Evolutionary conservation across 2,113 vertebrate species (phyloP).

Genomic region (Xyrauchen texanus): DNA sequence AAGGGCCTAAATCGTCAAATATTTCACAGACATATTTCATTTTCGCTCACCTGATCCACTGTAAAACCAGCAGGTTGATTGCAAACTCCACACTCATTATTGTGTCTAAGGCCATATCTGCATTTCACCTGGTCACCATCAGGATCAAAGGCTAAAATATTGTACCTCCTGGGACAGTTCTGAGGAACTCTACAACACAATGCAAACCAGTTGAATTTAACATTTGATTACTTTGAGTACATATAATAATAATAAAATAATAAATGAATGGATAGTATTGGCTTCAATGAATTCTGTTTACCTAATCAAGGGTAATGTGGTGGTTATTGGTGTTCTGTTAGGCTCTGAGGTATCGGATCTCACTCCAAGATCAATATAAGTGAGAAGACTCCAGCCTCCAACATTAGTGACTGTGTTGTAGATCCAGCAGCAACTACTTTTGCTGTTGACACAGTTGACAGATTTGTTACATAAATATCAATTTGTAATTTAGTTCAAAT

Average conservation of each 20-base stretch:
- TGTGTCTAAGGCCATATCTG: conserved; percentile 51
- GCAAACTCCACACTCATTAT: conserved; percentile 53
- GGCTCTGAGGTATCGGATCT: conserved; percentile 70
- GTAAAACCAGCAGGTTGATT: conserved; percentile 52
- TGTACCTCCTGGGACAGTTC: conserved; percentile 69
- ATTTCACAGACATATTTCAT: no score
- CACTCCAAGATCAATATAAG: conserved; percentile 67
- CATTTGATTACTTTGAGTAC: neutral
- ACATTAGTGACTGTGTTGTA: neutral
- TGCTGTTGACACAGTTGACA: conserved; percentile 26
- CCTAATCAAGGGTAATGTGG: conserved; percentile 67
- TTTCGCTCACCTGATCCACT: conserved; percentile 60
- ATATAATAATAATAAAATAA: no score
- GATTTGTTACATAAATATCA: neutral
- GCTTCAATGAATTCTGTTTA: conserved; percentile 35
- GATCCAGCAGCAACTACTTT: conserved; percentile 42
- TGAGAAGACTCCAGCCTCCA: conserved; percentile 43
- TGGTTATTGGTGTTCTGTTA: conserved; percentile 65
- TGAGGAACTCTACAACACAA: conserved; percentile 59
- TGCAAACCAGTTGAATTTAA: no score
- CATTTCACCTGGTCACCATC: conserved; percentile 69
- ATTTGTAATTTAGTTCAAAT: neutral
- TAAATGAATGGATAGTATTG: no score
- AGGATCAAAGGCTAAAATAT: conserved; percentile 63
- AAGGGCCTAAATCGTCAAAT: no score